Conservation (phyloP, 2,797 vertebrate species). For the Neoniphon sammara region DNA sequence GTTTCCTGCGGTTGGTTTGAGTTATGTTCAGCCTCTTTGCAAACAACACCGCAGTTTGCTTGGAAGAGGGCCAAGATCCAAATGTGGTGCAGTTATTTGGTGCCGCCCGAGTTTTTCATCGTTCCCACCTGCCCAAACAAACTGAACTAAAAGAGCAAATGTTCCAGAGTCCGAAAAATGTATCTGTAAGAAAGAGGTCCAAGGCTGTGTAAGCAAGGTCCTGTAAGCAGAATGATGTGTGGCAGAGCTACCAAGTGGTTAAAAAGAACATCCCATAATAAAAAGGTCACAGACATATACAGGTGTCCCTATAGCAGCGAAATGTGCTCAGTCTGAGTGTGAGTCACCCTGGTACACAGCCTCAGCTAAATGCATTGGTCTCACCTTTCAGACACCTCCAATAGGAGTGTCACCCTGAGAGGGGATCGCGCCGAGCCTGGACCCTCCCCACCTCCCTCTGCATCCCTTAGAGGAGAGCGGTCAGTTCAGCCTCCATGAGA, state of each 20-base stretch:
- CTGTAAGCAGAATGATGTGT: background rate
- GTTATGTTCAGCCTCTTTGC: background rate
- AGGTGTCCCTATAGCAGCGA: too few relatives aligned
- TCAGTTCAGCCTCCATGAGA: conserved; percentile 2
- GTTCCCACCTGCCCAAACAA: background rate
- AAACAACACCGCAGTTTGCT: background rate
- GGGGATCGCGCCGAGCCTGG: background rate
- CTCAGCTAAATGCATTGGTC: conserved; percentile 23
- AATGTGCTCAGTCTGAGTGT: too few relatives aligned
- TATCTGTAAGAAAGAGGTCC: too few relatives aligned
- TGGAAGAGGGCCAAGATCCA: conserved; percentile 15
- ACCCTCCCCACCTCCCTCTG: background rate
- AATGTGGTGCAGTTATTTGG: background rate
- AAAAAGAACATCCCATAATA: too few relatives aligned
- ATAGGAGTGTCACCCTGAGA: too few relatives aligned
- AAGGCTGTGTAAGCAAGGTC: background rate
- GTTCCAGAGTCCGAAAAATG: conserved; percentile 13
- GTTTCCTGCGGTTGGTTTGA: too few relatives aligned
- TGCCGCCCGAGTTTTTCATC: background rate
- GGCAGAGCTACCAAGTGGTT: too few relatives aligned
- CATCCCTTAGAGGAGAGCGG: conserved; percentile 16
- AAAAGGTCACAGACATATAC: too few relatives aligned
- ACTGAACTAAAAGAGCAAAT: conserved; percentile 12
- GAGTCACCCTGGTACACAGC: too few relatives aligned
- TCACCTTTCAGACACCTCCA: background rate